These are phyloP conservation scores for Axis porcinus DNA, from an alignment of 2,113 vertebrate genomes.

Conservation along the genomic window DNA sequence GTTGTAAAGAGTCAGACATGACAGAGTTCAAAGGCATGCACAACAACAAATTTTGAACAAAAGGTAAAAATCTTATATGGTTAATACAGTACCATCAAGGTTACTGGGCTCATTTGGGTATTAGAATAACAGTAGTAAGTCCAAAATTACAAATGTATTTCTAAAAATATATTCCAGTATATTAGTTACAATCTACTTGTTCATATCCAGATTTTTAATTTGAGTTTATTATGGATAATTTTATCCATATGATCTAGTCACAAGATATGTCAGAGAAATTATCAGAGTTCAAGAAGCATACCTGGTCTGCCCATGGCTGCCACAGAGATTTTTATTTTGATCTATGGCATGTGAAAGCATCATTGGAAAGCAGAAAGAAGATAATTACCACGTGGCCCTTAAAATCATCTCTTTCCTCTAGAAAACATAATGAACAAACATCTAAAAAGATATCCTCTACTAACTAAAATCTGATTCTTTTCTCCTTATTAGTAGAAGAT, in stretches of 20 bases:
- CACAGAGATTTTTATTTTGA: conserved; percentile 41
- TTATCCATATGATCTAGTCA: neutral
- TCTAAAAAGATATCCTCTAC: neutral
- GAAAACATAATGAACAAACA: neutral
- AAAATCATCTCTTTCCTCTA: neutral
- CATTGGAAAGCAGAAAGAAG: conserved; percentile 2
- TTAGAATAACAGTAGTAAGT: conserved; percentile 4
- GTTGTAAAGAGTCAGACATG: neutral
- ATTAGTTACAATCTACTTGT: neutral
- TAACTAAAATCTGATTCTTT: conserved; percentile 4
- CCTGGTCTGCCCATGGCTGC: neutral
- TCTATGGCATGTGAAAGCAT: conserved; percentile 16
- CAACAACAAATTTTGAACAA: neutral
- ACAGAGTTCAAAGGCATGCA: neutral
- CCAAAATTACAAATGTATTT: neutral
- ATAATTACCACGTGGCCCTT: conserved; percentile 23
- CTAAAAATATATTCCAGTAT: neutral
- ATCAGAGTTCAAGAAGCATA: conserved; percentile 18
- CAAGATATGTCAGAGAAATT: conserved; percentile 9
- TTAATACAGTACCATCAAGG: neutral
- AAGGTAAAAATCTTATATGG: neutral
- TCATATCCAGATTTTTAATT: neutral
- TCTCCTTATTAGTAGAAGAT: neutral
- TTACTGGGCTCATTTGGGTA: neutral
- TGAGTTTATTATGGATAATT: neutral